A percentile compares a stretch with the other conserved stretches of the same genome.
Evolutionary conservation across 2,888 invertebrate genomes (phyloP).

Genomic region (Apantesis nais): DNA sequence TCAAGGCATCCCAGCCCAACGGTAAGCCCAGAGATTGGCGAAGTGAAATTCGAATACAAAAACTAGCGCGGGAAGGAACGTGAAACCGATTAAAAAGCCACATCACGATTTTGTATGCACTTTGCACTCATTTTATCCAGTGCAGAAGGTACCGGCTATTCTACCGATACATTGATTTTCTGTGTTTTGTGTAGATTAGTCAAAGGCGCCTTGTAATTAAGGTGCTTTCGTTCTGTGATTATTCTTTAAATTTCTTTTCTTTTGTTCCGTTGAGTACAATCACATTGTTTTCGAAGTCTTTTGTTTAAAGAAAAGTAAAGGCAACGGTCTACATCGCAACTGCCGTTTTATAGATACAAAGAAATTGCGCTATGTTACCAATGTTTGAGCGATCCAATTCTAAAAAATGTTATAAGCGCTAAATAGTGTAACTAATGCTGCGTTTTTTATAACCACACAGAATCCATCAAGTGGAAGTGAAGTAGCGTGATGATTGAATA

Average conservation of each 20-base stretch:
- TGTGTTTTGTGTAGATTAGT: slow-evolving; percentile 74
- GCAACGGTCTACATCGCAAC: slow-evolving; percentile 33
- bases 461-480: slow-evolving; percentile 70
- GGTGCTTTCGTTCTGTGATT: slow-evolving; percentile 65
- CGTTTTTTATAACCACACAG: slow-evolving; percentile 64
- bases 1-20: slow-evolving; percentile 58
- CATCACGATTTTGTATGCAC: slow-evolving; percentile 86
- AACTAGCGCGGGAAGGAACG: slow-evolving; percentile 82
- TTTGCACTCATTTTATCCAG: slow-evolving; percentile 82
- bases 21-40: slow-evolving; percentile 75
- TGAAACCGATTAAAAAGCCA: slow-evolving; percentile 85
- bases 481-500: slow-evolving; percentile 82
- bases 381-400: slow-evolving; percentile 50
- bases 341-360: slow-evolving; percentile 38
- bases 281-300: slow-evolving; percentile 46
- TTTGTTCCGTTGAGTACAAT: slow-evolving; percentile 48
- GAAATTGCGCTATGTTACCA: slow-evolving; percentile 39
- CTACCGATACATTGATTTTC: slow-evolving; percentile 73
- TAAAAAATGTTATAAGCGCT: slow-evolving; percentile 55
- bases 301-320: slow-evolving; percentile 44
- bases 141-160: slow-evolving; percentile 68
- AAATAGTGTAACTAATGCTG: slow-evolving; percentile 62
- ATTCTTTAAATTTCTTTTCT: slow-evolving; percentile 54
- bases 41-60: slow-evolving; percentile 83
- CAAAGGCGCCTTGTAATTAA: slow-evolving; percentile 78